phyloP scores from a whole-genome alignment of 2,888 invertebrate genomes.

The Hymenopus coronatus region DNA sequence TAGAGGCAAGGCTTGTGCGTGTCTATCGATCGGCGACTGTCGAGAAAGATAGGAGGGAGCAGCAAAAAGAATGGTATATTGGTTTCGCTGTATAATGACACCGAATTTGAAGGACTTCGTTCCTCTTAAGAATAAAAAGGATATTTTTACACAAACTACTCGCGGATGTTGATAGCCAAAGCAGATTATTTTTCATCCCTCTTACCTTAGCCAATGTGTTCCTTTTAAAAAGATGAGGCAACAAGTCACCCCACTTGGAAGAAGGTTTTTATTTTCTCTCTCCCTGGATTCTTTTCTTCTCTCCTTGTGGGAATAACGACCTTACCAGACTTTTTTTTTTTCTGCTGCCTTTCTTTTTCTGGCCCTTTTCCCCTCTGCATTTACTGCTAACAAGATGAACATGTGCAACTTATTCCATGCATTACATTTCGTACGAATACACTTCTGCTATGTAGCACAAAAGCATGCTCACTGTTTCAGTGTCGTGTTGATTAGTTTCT shows the following conservation, averaged over 20 bases:
- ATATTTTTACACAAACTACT: not conserved
- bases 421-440: not conserved
- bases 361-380: not conserved
- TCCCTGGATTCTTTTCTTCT: not conserved
- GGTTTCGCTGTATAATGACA: too few species aligned
- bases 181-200: not conserved
- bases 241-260: not conserved
- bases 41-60: too few species aligned
- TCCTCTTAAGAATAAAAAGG: not conserved
- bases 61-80: too few species aligned
- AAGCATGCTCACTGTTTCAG: too few species aligned
- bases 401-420: not conserved
- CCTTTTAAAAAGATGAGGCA: not conserved
- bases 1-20: not conserved
- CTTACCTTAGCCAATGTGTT: not conserved
- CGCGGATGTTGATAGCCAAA: not conserved
- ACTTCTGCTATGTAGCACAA: too few species aligned
- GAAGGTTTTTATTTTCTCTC: not conserved
- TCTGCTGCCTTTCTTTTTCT: not conserved
- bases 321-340: not conserved
- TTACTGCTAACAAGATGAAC: not conserved
- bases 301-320: not conserved
- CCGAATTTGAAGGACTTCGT: not conserved
- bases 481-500: too few species aligned
- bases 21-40: not conserved